These are phyloP conservation scores for Desmophyllum pertusum DNA, from an alignment of 92 coral and sea anemone genomes.

Conservation along the genomic window DNA sequence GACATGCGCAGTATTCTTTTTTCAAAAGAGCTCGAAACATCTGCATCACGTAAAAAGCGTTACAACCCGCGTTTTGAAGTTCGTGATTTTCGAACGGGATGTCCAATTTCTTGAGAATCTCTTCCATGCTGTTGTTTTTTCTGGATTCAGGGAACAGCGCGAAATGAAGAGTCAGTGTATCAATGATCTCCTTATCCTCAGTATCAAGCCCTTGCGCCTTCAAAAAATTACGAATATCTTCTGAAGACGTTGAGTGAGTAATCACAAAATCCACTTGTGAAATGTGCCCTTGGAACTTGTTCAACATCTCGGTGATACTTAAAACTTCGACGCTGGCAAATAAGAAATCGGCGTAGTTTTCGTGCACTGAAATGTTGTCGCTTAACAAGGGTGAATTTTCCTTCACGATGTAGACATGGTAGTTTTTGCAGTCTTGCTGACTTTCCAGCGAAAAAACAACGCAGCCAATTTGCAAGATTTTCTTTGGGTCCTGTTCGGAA, in stretches of 20 bases:
- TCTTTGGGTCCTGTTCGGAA: slow-evolving; percentile 16
- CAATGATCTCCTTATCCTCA: slow-evolving; percentile 23
- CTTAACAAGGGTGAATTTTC: background rate
- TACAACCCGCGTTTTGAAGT: slow-evolving; percentile 24
- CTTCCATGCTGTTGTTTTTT: slow-evolving; percentile 29
- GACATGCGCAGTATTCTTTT: slow-evolving; percentile 14
- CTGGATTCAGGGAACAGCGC: slow-evolving; percentile 24
- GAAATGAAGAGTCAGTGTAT: slow-evolving; percentile 4
- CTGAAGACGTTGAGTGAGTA: slow-evolving; percentile 13
- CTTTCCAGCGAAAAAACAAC: slow-evolving; percentile 26
- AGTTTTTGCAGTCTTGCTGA: background rate
- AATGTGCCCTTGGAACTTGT: background rate
- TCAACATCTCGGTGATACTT: background rate
- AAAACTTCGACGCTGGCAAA: background rate
- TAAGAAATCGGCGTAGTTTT: background rate
- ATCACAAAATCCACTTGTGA: slow-evolving; percentile 30
- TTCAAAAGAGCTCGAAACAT: slow-evolving; percentile 34
- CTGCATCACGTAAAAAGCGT: slow-evolving; percentile 13
- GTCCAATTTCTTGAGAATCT: slow-evolving; percentile 23
- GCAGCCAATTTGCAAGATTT: slow-evolving; percentile 16
- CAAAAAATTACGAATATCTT: slow-evolving; percentile 2
- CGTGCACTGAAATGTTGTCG: too few species aligned
- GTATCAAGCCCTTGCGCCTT: slow-evolving; percentile 10
- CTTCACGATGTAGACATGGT: background rate
- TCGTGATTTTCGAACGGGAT: slow-evolving; percentile 16